These are phyloP conservation scores for Minunthozetes semirufus DNA, from an alignment of 2,888 invertebrate genomes.

Conservation along the genomic window DNA sequence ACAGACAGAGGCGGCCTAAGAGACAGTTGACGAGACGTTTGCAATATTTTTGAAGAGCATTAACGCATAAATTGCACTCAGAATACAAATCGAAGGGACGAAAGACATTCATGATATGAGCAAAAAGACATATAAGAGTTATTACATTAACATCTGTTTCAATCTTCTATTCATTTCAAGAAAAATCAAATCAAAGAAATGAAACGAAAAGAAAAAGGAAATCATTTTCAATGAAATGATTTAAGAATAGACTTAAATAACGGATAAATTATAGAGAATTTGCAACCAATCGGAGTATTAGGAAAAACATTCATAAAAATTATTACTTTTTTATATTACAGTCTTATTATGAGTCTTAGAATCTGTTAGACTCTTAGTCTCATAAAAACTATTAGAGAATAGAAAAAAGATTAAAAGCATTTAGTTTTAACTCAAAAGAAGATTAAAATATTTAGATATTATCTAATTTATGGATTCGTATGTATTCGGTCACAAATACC, in stretches of 20 bases:
- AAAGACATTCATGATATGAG: neutral
- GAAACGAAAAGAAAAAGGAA: neutral
- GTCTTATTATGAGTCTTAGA: too few species aligned
- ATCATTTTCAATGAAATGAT: too few species aligned
- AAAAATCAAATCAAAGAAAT: neutral
- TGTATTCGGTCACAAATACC: neutral
- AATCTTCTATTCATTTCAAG: neutral
- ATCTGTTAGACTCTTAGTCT: too few species aligned
- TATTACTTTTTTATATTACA: too few species aligned
- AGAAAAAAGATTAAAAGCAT: neutral
- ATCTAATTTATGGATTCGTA: slow-evolving; percentile 4
- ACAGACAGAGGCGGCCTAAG: neutral
- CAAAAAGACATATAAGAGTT: neutral
- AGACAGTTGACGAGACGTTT: neutral
- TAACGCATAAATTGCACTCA: neutral
- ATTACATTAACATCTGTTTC: slow-evolving; percentile 11
- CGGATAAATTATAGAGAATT: too few species aligned
- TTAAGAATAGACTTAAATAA: too few species aligned
- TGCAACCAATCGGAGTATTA: too few species aligned
- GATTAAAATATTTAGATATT: neutral
- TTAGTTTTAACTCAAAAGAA: neutral
- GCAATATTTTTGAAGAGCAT: slow-evolving; percentile 12
- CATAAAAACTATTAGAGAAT: neutral
- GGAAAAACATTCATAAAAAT: too few species aligned
- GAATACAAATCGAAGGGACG: neutral